phyloP scores from a whole-genome alignment of 2,888 invertebrate genomes.

The Stenodema calcarata region DNA sequence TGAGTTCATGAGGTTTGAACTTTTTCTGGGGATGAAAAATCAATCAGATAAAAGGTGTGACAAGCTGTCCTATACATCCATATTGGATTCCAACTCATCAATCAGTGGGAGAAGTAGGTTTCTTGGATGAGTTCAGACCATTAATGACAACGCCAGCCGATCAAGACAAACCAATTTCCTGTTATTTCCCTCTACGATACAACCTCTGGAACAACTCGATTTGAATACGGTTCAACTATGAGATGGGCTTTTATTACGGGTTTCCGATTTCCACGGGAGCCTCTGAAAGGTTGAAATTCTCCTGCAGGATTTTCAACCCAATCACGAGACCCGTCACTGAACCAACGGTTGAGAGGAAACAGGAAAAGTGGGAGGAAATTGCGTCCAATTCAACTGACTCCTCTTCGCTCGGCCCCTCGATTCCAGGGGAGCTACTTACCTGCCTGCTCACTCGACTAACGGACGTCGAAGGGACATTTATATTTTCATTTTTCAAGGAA shows the following conservation, averaged over 20 bases:
- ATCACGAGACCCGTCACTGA: not conserved
- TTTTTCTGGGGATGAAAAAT: no score
- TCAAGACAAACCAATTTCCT: not conserved
- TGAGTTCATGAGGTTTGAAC: no score
- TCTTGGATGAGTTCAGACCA: no score
- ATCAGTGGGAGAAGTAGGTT: no score
- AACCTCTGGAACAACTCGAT: not conserved
- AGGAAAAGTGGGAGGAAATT: constrained; percentile 2
- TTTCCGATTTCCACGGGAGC: not conserved
- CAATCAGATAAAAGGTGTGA: no score
- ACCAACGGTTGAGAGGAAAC: not conserved
- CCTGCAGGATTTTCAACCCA: not conserved
- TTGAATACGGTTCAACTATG: not conserved
- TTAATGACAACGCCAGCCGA: no score
- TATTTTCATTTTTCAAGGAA: not conserved
- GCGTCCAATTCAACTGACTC: not conserved
- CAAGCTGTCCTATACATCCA: no score
- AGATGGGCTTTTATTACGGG: constrained; percentile 2
- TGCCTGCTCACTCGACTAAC: not conserved
- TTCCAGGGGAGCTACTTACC: not conserved
- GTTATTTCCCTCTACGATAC: not conserved
- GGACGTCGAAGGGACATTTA: not conserved
- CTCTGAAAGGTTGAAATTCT: not conserved
- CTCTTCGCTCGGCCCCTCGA: not conserved
- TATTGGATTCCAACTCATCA: no score